A percentile compares a stretch with the other conserved stretches of the same genome.
Evolutionary conservation across 2,888 invertebrate species (phyloP).

Genomic region (Pharmacophagus antenor): DNA sequence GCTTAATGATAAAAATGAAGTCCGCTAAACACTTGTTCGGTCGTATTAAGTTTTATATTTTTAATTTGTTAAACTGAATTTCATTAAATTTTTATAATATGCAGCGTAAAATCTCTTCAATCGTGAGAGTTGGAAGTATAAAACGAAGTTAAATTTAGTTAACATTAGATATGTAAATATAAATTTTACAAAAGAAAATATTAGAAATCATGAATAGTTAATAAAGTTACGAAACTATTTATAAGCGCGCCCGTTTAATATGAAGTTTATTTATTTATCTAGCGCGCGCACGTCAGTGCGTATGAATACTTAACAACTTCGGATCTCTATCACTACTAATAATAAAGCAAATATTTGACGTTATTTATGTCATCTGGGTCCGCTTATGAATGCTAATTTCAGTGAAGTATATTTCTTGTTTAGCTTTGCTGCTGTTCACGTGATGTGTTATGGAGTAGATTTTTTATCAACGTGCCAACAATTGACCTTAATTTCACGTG

Average conservation of each 20-base stretch:
- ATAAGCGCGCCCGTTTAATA: background rate
- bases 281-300: slow-evolving; percentile 16
- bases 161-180: background rate
- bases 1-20: too few species aligned
- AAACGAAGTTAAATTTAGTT: too few species aligned
- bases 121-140: too few species aligned
- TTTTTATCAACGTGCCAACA: too few species aligned
- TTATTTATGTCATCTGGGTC: slow-evolving; percentile 72
- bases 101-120: background rate
- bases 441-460: too few species aligned
- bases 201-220: background rate
- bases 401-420: slow-evolving; percentile 69
- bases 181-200: background rate
- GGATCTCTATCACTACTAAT: slow-evolving; percentile 45
- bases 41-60: too few species aligned
- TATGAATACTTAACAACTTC: slow-evolving; percentile 47
- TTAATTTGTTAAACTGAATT: too few species aligned
- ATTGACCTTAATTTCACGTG: too few species aligned
- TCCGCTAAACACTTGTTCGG: too few species aligned
- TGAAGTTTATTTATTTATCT: slow-evolving; percentile 17
- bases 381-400: slow-evolving; percentile 75
- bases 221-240: background rate
- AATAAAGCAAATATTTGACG: slow-evolving; percentile 43
- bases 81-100: too few species aligned
- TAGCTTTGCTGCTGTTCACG: slow-evolving; percentile 51